Evolutionary conservation across 2,888 invertebrate genomes (phyloP), one percentile per base, ranked within the genome.

Genomic region (Eupithecia abbreviata): DNA sequence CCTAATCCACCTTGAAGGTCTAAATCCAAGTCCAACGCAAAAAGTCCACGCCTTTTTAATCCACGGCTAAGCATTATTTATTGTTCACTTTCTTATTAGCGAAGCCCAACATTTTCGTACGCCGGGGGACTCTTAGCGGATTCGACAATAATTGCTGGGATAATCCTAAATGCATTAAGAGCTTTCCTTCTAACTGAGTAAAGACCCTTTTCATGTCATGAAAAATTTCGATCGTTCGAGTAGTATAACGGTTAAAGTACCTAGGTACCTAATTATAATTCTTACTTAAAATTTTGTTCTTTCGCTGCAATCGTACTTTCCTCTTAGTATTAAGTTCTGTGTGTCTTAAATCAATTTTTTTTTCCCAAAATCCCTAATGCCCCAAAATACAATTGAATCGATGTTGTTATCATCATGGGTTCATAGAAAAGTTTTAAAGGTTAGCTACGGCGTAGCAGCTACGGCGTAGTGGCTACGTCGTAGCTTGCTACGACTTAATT

Each of bases 1-100:
- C 58, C 58, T 69, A 69, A 69, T 69, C 68, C 68, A 12, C 30
- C 12, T 13, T 30, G 47, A 30, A 49, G 47, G 69, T 30, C n/a
- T 47, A 49, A 66, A 68, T 45, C 68, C 68, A 43, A 67, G 15
- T 7, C n/a, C 67, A 68, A 49, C 79, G 80, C 82, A 84, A 84
- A 86, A 85, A 80, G 79, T 84, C 82, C 62, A 62, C 10, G 18
- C 12, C 10, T 62, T 18, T 81, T 84, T 87, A 88, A 89, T 87
- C 87, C 83, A 72, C 73, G 84, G 88, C 87, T 91, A 88, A 88
- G 78, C 84, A 81, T 88, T 88, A 90, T 90, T 90, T 89, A 90
- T 90, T 80, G 89, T 87, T 84, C 84, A 84, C 83, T 85, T 84
- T 87, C 87, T 86, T 77, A 78, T 87, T 86, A 81, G 79, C 76